Base-by-base conservation (phyloP, 92 coral and sea anemone species). In the Palythoa caribaeorum region DNA sequence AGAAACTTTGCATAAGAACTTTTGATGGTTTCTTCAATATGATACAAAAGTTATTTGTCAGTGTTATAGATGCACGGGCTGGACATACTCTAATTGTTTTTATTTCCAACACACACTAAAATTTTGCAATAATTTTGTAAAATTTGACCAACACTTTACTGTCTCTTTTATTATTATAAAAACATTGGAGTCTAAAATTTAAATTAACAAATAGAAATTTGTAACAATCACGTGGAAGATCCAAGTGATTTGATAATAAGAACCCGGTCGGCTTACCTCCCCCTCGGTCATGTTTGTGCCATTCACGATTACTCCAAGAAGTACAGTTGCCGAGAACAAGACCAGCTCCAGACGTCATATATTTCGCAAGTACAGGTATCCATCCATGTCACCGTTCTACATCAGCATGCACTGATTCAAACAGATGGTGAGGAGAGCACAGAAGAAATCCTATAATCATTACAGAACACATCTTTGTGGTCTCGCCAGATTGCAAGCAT, bases 191-290 rank as follows among this genome's bases (percentile, higher is more conserved):
- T 15, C 17, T 59, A 59, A 59, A 59, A 59, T 59, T 15, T 59
- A 12, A 13, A 59, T 59, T 59, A n/a, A 59, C 65, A 59, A 59
- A 14, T 59, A 2, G 65, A 59, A 59, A 59, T 14, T 59, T 59
- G 65, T 59, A 59, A 59, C 20, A 59, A 59, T 12, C n/a, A 59
- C 13, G 65, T 59, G 65, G n/a, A 12, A 59, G 65, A 59, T 59
- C 65, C 65, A 14, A 59, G 65, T 12, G 65, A 15, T 59, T n/a
- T 59, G 65, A 59, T 12, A 15, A 59, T 80, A 40, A 88, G 74
- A 73, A 68, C 16, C 76, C 83, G 17, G 76, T 91, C 5, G 11
- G 89, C 89, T 13, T 87, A 93, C 81, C 91, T 93, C 21, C 94
- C 92, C 1, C 76, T 21, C 16, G 75, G 89, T 52, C 90, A 88